Evolutionary conservation across 2,797 vertebrate species (phyloP).

Genomic region (Trichosurus vulpecula): DNA sequence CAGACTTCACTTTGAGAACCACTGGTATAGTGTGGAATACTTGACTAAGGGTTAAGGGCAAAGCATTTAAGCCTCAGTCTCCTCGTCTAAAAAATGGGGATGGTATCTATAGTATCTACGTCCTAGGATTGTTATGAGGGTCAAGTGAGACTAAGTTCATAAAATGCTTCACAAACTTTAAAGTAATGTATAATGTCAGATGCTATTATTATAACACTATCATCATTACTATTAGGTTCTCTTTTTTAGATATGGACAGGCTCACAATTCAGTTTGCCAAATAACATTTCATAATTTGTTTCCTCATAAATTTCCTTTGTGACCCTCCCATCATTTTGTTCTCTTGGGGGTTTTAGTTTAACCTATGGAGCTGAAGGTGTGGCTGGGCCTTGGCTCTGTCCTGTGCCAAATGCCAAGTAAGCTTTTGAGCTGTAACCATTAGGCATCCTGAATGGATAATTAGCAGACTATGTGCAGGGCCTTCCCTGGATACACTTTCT

Average conservation of each 20-base stretch:
- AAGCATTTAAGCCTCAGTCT: not conserved
- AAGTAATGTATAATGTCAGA: not conserved
- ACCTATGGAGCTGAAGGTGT: not conserved
- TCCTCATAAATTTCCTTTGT: not conserved
- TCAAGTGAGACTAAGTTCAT: not conserved
- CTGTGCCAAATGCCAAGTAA: not conserved
- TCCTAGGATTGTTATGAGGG: not conserved
- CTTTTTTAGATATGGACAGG: not conserved
- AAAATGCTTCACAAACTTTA: not conserved
- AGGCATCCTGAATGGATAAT: not conserved
- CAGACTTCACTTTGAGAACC: not conserved
- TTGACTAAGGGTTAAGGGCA: not conserved
- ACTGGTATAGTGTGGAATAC: not conserved
- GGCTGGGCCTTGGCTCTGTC: not conserved
- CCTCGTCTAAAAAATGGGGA: not conserved
- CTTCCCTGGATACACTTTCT: conserved; percentile 2
- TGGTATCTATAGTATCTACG: not conserved
- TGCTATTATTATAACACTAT: not conserved
- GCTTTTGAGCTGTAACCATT: not conserved
- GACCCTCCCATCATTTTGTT: not conserved
- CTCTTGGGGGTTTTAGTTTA: not conserved
- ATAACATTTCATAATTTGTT: not conserved
- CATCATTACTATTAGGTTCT: not conserved
- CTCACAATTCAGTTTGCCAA: not conserved
- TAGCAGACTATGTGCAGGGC: not conserved